These are phyloP conservation scores for Corapipo altera DNA, from an alignment of 2,113 vertebrate genomes.

Conservation along the genomic window DNA sequence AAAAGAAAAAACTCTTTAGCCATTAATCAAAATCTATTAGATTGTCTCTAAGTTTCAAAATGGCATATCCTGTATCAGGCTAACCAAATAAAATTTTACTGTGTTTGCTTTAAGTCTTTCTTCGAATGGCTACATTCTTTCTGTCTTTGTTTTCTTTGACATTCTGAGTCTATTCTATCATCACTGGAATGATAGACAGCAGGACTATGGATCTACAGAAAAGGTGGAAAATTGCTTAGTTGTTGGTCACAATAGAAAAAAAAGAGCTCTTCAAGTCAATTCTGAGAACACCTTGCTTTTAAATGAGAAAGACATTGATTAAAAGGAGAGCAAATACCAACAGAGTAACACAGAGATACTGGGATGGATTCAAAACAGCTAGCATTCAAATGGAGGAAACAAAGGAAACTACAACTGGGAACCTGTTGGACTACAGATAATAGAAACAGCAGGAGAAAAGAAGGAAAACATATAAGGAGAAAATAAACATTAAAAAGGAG, in stretches of 20 bases:
- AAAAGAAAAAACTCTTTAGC: background rate
- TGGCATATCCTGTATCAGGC: background rate
- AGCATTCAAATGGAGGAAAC: slow-evolving; percentile 58
- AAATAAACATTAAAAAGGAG: slow-evolving; percentile 54
- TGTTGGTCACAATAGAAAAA: slow-evolving; percentile 28
- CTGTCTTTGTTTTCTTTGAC: background rate
- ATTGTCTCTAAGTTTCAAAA: background rate
- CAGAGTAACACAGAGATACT: slow-evolving; percentile 21
- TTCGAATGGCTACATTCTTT: background rate
- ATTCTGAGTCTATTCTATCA: slow-evolving; percentile 26
- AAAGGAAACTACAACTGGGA: slow-evolving; percentile 63
- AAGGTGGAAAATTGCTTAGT: slow-evolving; percentile 10
- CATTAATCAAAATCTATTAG: background rate
- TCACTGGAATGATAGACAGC: background rate
- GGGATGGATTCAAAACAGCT: slow-evolving; percentile 47
- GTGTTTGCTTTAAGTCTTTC: background rate
- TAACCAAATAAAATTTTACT: background rate
- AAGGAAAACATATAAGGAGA: slow-evolving; percentile 38
- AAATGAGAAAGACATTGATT: slow-evolving; percentile 65
- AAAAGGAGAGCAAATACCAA: slow-evolving; percentile 37
- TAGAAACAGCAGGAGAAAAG: slow-evolving; percentile 60
- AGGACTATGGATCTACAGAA: slow-evolving; percentile 3
- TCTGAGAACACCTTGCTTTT: slow-evolving; percentile 31
- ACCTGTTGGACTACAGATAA: slow-evolving; percentile 65
- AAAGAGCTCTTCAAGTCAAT: slow-evolving; percentile 2